Evolutionary conservation across 2,888 invertebrate species (phyloP).

Genomic region (Parnassius orleans): DNA sequence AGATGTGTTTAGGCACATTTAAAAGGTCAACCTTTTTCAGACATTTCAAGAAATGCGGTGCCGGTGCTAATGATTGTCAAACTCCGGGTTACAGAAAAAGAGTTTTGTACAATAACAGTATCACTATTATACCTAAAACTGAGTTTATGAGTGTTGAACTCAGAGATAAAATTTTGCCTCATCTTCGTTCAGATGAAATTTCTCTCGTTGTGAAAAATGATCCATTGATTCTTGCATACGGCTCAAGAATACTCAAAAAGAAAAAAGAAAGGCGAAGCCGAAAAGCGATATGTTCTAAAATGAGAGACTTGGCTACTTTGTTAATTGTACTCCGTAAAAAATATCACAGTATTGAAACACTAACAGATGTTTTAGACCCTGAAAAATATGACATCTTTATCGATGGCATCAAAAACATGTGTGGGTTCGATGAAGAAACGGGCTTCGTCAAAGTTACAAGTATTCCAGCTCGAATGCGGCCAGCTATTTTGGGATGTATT

Average conservation of each 20-base stretch:
- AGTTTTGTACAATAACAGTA: not conserved
- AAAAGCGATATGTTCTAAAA: constrained; percentile 28
- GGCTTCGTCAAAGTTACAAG: constrained; percentile 25
- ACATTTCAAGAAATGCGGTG: constrained; percentile 25
- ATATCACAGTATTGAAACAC: constrained; percentile 18
- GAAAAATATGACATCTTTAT: constrained; percentile 26
- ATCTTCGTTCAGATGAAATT: constrained; percentile 26
- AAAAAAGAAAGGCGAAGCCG: constrained; percentile 9
- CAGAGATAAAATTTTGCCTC: constrained; percentile 21
- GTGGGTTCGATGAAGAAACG: constrained; percentile 28
- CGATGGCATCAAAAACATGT: constrained; percentile 26
- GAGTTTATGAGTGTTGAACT: constrained; percentile 9
- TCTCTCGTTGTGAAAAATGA: constrained; percentile 22
- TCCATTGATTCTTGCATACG: constrained; percentile 18
- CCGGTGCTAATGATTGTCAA: constrained; percentile 1
- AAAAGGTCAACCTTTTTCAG: constrained; percentile 26
- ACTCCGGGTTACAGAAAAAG: constrained; percentile 15
- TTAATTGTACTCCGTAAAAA: constrained; percentile 21
- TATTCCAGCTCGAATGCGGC: constrained; percentile 23
- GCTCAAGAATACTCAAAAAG: not conserved
- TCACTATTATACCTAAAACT: not conserved
- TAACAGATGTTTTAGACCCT: constrained; percentile 23
- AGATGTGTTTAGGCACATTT: constrained; percentile 26
- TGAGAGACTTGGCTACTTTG: constrained; percentile 28
- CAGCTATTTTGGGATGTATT: constrained; percentile 19